phyloP scores from a whole-genome alignment of 1,140 invertebrate species.

The Hermatobates lingyangjiaoensis region DNA sequence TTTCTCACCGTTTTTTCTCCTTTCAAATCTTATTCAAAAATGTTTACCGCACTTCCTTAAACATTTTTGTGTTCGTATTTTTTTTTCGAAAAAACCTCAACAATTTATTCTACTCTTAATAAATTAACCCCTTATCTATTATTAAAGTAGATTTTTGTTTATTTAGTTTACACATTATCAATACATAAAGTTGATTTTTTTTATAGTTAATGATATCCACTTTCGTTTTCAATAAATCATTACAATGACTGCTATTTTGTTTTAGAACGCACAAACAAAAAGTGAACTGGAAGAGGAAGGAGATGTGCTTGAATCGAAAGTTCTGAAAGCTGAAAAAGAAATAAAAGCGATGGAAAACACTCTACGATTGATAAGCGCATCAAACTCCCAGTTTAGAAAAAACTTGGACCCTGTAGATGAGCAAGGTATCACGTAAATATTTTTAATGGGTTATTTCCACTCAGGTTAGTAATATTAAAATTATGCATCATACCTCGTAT shows the following conservation, averaged over 20 bases:
- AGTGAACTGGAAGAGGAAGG: constrained; percentile 44
- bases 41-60: no score
- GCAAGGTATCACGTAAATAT: constrained; percentile 11
- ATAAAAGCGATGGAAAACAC: constrained; percentile 56
- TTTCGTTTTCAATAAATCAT: not conserved
- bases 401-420: constrained; percentile 16
- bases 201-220: not conserved
- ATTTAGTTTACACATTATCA: not conserved
- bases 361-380: constrained; percentile 40
- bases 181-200: constrained; percentile 1
- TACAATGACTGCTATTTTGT: constrained; percentile 3
- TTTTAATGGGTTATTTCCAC: not conserved
- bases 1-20: no score
- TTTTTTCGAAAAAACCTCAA: no score
- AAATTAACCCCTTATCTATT: no score
- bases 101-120: no score
- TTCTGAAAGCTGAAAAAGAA: constrained; percentile 44
- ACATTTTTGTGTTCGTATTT: no score
- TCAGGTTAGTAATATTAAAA: not conserved
- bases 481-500: not conserved
- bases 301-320: constrained; percentile 37
- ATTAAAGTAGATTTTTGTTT: no score
- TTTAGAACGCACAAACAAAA: constrained; percentile 38
- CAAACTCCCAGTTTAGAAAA: constrained; percentile 27
- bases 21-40: no score